These are phyloP conservation scores for Amazona guildingii DNA, from an alignment of 2,113 vertebrate species.

Conservation along the genomic window DNA sequence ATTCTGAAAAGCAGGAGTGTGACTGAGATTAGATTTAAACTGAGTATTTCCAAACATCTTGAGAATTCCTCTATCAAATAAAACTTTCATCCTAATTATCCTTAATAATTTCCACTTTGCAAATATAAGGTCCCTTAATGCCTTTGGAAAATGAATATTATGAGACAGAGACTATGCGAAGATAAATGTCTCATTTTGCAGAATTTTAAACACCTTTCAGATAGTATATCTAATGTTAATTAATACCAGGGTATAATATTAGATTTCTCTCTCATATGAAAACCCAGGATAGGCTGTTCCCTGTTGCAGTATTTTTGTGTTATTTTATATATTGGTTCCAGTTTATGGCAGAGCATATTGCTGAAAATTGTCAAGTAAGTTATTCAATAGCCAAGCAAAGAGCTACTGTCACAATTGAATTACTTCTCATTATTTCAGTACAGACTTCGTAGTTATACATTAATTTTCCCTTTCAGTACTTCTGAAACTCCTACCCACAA, in stretches of 20 bases:
- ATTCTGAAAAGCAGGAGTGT: not conserved
- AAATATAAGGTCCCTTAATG: slow-evolving; percentile 50
- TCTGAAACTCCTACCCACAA: not conserved
- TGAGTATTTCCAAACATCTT: slow-evolving; percentile 33
- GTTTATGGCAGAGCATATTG: not conserved
- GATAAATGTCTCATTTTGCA: slow-evolving; percentile 52
- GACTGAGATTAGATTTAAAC: slow-evolving; percentile 50
- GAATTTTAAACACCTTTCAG: slow-evolving; percentile 43
- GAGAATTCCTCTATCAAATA: slow-evolving; percentile 56
- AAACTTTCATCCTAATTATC: slow-evolving; percentile 57
- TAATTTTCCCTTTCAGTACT: not conserved
- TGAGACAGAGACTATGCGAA: not conserved
- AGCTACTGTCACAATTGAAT: not conserved
- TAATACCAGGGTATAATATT: slow-evolving; percentile 46
- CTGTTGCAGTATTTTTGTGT: slow-evolving; percentile 8
- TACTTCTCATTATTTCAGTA: slow-evolving; percentile 2
- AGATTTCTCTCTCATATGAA: slow-evolving; percentile 34
- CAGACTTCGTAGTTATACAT: not conserved
- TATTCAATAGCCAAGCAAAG: not conserved
- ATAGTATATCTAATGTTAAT: slow-evolving; percentile 52
- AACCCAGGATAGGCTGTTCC: not conserved
- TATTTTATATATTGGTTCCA: slow-evolving; percentile 11
- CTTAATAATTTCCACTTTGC: slow-evolving; percentile 62
- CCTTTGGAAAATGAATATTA: slow-evolving; percentile 57
- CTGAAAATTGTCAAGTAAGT: not conserved